Evolutionary conservation across 2,797 vertebrate species (phyloP).

Genomic region (Hydrophis major): DNA sequence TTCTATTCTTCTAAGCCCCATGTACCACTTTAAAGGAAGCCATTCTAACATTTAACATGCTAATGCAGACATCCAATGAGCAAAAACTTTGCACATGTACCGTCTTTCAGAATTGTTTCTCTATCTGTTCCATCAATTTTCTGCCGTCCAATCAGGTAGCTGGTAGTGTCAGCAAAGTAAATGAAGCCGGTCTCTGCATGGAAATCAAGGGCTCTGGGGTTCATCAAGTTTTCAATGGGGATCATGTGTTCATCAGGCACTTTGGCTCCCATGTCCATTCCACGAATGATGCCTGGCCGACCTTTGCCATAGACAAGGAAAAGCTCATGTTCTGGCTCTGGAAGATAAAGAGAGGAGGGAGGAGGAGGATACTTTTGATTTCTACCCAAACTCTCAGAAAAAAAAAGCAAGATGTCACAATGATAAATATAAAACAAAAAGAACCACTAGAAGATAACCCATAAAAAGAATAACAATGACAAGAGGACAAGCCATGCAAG

Average conservation of each 20-base stretch:
- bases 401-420: background rate
- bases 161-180: constrained; percentile 96
- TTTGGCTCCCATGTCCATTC: constrained; percentile 94
- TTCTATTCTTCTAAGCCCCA: background rate
- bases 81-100: constrained; percentile 60
- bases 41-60: background rate
- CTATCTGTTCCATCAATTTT: constrained; percentile 94
- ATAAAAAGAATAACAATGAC: background rate
- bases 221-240: constrained; percentile 98
- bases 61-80: background rate
- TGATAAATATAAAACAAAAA: background rate
- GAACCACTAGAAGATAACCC: background rate
- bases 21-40: background rate
- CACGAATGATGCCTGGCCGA: constrained; percentile 92
- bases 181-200: constrained; percentile 91
- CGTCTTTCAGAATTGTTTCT: constrained; percentile 92
- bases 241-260: constrained; percentile 97
- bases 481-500: background rate
- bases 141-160: constrained; percentile 93
- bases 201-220: constrained; percentile 94
- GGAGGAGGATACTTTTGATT: background rate
- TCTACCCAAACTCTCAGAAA: background rate
- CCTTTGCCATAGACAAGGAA: constrained; percentile 96
- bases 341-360: background rate
- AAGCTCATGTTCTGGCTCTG: constrained; percentile 94